Conservation (phyloP, 2,113 vertebrate genomes). For the Rhynchomys soricoides region DNA sequence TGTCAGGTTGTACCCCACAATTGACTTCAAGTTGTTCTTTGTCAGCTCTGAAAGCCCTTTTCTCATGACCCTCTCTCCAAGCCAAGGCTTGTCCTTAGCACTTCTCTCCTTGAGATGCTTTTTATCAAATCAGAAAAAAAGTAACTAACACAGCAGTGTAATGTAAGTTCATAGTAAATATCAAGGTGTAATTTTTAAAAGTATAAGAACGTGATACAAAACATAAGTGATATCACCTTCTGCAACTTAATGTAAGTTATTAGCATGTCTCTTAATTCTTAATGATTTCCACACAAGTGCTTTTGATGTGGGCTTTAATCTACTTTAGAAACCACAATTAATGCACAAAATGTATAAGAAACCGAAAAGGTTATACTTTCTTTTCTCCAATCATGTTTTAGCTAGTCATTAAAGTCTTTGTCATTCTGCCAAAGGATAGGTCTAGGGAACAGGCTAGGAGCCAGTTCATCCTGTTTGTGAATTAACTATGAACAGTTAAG, state of each 20-base stretch:
- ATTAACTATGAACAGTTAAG: neutral
- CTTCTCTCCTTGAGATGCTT: neutral
- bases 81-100: no score
- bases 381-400: neutral
- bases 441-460: neutral
- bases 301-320: neutral
- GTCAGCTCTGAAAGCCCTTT: no score
- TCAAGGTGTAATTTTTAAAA: neutral
- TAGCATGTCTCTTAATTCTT: neutral
- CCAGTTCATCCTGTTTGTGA: neutral
- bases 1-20: no score
- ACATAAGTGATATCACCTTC: neutral
- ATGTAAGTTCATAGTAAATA: neutral
- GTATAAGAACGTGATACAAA: neutral
- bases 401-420: fast-evolving
- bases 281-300: fast-evolving
- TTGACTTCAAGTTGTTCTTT: no score
- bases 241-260: neutral
- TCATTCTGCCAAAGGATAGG: no score
- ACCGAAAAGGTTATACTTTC: neutral
- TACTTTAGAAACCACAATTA: neutral
- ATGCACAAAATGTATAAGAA: neutral
- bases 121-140: neutral
- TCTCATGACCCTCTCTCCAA: no score
- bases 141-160: neutral